Percentiles rank a stretch among this genome's conserved stretches.
Conservation (phyloP, 1,140 invertebrate genomes). For the Trichogramma pretiosum region DNA sequence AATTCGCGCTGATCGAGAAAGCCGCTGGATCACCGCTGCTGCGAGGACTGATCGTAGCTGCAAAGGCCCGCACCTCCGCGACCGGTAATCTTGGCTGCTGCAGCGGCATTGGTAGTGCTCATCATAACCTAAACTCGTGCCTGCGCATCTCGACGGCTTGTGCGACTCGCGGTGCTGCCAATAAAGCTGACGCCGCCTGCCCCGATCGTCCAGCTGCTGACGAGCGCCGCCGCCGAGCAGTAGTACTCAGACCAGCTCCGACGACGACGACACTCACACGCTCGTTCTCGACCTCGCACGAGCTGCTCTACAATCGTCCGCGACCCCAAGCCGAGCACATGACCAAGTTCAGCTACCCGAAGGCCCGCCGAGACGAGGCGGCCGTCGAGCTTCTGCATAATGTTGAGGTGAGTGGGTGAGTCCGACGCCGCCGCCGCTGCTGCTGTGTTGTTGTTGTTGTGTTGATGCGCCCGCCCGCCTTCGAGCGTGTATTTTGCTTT, state of each 20-base stretch:
- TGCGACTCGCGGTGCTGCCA: neutral
- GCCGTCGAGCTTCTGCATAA: slow-evolving; percentile 77
- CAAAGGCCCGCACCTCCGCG: neutral
- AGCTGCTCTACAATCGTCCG: no score
- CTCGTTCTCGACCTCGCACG: neutral
- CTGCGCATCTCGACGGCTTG: neutral
- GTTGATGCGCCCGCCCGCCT: no score
- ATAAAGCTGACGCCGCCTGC: neutral
- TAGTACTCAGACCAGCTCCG: neutral
- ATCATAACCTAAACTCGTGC: neutral
- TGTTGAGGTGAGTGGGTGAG: slow-evolving; percentile 64
- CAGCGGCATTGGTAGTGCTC: neutral
- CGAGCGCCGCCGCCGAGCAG: neutral
- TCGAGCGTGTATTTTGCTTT: no score
- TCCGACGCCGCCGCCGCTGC: no score
- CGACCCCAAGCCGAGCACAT: no score
- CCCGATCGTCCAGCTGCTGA: neutral
- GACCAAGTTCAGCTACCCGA: slow-evolving; percentile 58
- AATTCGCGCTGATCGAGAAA: neutral
- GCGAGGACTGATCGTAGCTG: no score
- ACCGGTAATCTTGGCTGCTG: neutral
- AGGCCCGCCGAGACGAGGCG: slow-evolving; percentile 64
- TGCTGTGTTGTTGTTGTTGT: no score
- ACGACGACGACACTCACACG: neutral
- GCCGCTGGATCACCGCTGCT: no score